Evolutionary conservation across 1,140 invertebrate species (phyloP).

Genomic region (Drosophila truncata): DNA sequence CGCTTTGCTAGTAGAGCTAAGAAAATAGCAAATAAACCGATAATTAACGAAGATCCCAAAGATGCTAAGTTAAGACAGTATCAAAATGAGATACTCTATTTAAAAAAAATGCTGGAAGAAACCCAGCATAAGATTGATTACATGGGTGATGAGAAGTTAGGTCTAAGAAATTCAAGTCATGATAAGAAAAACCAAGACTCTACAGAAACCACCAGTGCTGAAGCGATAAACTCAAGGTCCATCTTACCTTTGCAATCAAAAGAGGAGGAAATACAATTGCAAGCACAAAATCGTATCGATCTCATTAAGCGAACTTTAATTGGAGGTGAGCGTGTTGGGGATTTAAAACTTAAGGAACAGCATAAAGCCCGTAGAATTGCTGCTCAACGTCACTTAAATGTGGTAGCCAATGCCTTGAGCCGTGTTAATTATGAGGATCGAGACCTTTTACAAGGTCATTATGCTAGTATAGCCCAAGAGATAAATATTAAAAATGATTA

Average conservation of each 20-base stretch:
- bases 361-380: conserved; percentile 89
- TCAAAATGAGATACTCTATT: conserved; percentile 93
- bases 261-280: conserved; percentile 68
- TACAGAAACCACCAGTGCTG: neutral
- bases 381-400: conserved; percentile 89
- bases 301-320: conserved; percentile 91
- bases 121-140: conserved; percentile 32
- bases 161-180: neutral
- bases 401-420: conserved; percentile 89
- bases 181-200: conserved; percentile 50
- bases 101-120: conserved; percentile 89
- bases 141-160: neutral
- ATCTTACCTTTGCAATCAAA: conserved; percentile 1
- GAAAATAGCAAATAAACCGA: conserved; percentile 97
- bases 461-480: conserved; percentile 92
- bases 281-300: conserved; percentile 87
- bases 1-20: conserved; percentile 96
- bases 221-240: conserved; percentile 2
- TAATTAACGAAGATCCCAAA: conserved; percentile 97
- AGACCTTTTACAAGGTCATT: conserved; percentile 88
- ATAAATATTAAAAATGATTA: conserved; percentile 90
- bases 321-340: conserved; percentile 92
- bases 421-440: conserved; percentile 89
- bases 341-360: conserved; percentile 90
- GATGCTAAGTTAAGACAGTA: conserved; percentile 95